These are phyloP conservation scores for Salmo trutta DNA, from an alignment of 2,797 vertebrate species.

Conservation along the genomic window DNA sequence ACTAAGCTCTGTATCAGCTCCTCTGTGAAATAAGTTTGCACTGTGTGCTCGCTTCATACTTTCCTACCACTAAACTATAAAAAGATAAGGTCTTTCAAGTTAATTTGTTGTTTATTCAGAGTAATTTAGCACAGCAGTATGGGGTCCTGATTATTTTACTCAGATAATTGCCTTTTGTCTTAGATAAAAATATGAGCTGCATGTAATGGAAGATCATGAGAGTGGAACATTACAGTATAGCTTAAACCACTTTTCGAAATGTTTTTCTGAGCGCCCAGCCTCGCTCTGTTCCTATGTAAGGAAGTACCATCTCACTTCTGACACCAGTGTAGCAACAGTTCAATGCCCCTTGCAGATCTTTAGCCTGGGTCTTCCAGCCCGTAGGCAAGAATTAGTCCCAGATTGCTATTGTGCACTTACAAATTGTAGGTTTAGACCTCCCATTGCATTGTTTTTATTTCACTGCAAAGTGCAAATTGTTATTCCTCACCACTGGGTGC, in stretches of 20 bases:
- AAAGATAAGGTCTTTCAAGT: too few species aligned
- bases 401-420: not conserved
- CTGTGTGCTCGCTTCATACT: too few species aligned
- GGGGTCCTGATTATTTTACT: not conserved
- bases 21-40: too few species aligned
- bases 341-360: not conserved
- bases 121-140: not conserved
- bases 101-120: not conserved
- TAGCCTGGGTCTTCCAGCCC: not conserved
- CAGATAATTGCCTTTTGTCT: conserved; percentile 5
- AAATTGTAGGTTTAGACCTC: not conserved
- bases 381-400: not conserved
- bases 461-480: too few species aligned
- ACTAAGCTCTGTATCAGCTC: too few species aligned
- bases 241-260: not conserved
- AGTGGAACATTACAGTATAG: not conserved
- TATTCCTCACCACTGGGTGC: not conserved
- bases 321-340: not conserved
- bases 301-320: not conserved
- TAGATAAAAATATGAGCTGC: not conserved
- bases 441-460: not conserved
- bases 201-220: not conserved
- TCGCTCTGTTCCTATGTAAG: not conserved
- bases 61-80: too few species aligned
- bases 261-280: not conserved